phyloP scores from a whole-genome alignment of 2,888 invertebrate genomes.

The Synergus japonicus region DNA sequence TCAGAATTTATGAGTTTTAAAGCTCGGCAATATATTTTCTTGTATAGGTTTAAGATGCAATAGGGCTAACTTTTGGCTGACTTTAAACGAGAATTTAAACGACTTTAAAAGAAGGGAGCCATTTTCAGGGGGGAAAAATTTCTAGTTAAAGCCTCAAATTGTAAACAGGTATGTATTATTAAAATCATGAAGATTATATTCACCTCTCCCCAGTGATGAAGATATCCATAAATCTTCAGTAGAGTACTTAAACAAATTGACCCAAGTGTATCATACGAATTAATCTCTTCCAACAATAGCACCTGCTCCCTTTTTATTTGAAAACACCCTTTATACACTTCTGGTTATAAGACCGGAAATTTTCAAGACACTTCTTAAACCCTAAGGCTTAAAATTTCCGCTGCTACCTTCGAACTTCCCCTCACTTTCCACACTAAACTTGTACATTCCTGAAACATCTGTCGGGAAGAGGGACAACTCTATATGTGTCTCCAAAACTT shows the following conservation, averaged over 20 bases:
- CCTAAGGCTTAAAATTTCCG: slow-evolving; percentile 2
- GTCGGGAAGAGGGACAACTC: neutral
- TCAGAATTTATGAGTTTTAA: too few species aligned
- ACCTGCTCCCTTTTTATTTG: neutral
- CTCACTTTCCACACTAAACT: slow-evolving; percentile 9
- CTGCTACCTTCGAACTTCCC: slow-evolving; percentile 6
- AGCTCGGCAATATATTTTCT: too few species aligned
- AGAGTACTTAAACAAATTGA: neutral
- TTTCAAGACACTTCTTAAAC: slow-evolving; percentile 9
- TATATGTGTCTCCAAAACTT: neutral
- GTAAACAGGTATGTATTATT: neutral
- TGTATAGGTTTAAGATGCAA: too few species aligned
- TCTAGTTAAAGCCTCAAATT: too few species aligned
- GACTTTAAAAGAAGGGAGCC: too few species aligned
- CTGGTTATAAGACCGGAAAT: neutral
- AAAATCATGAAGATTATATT: neutral
- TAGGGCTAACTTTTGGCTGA: too few species aligned
- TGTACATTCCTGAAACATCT: neutral
- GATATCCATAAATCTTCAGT: slow-evolving; percentile 29
- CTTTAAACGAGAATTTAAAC: too few species aligned
- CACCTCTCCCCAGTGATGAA: slow-evolving; percentile 11
- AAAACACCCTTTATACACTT: slow-evolving; percentile 3
- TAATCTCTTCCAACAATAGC: neutral
- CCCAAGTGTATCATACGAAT: slow-evolving; percentile 2
- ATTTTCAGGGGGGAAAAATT: too few species aligned